phyloP scores from a whole-genome alignment of 2,113 vertebrate species.

The Ranitomeya variabilis region DNA sequence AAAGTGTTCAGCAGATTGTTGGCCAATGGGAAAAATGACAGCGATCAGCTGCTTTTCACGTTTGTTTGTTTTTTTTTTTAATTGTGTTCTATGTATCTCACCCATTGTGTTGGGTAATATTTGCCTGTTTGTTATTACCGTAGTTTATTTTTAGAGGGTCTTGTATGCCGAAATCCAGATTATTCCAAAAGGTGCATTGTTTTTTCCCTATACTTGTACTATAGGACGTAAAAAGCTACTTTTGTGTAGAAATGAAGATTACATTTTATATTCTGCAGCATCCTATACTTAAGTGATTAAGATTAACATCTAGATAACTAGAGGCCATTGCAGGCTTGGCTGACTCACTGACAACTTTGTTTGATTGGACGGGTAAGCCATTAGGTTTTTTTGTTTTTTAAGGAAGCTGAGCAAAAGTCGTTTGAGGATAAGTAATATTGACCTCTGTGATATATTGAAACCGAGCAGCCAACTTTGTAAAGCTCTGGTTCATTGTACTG shows the following conservation, averaged over 20 bases:
- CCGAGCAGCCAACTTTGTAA: background rate
- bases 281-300: slow-evolving; percentile 14
- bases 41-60: no score
- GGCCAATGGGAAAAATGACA: no score
- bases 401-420: background rate
- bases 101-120: background rate
- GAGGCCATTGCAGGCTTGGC: slow-evolving; percentile 2
- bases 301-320: slow-evolving; percentile 18
- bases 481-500: background rate
- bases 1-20: no score
- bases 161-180: background rate
- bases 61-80: no score
- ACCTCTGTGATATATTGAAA: background rate
- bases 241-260: background rate
- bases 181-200: background rate
- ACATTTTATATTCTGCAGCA: background rate
- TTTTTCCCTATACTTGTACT: background rate
- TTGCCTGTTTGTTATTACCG: background rate
- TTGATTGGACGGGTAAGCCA: background rate
- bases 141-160: background rate
- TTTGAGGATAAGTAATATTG: slow-evolving; percentile 3
- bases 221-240: background rate
- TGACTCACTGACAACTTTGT: background rate
- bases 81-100: background rate
- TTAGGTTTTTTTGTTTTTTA: background rate